Percentiles rank a stretch among this genome's conserved stretches.
Conservation (phyloP, 2,888 invertebrate species). For the Xestia c-nigrum region DNA sequence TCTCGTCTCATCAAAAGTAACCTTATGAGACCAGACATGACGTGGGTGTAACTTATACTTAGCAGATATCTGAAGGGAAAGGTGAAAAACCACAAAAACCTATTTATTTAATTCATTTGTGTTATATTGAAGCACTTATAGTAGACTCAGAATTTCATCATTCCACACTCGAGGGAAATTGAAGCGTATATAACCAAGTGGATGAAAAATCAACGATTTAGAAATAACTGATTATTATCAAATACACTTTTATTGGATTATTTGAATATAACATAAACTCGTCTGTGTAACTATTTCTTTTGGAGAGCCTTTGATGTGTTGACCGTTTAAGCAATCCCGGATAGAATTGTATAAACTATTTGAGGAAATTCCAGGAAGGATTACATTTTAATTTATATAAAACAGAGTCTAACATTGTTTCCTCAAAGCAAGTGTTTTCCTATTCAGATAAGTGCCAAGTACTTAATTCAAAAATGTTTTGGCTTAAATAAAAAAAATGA, state of each 20-base stretch:
- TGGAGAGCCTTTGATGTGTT: slow-evolving; percentile 36
- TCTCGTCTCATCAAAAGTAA: background rate
- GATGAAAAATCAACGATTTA: slow-evolving; percentile 35
- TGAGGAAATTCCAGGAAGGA: slow-evolving; percentile 14
- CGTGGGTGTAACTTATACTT: slow-evolving; percentile 5
- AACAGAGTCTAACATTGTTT: background rate
- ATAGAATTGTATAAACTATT: slow-evolving; percentile 3
- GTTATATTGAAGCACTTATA: slow-evolving; percentile 4
- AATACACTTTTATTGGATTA: slow-evolving; percentile 23
- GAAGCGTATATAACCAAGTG: slow-evolving; percentile 20
- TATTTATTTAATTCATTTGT: slow-evolving; percentile 26
- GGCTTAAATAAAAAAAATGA: background rate
- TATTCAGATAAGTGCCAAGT: background rate
- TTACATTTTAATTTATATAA: slow-evolving; percentile 34
- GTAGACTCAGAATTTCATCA: slow-evolving; percentile 16
- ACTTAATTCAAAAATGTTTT: slow-evolving; percentile 1
- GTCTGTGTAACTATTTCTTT: background rate
- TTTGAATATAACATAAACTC: slow-evolving; percentile 22
- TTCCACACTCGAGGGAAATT: slow-evolving; percentile 40
- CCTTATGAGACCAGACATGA: background rate
- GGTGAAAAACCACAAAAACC: slow-evolving; percentile 4
- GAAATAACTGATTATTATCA: slow-evolving; percentile 30
- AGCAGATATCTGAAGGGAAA: slow-evolving; percentile 4
- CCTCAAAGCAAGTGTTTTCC: slow-evolving; percentile 16
- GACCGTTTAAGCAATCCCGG: background rate